These are phyloP conservation scores for Colletes latitarsis DNA, from an alignment of 1,140 invertebrate genomes.

Conservation along the genomic window DNA sequence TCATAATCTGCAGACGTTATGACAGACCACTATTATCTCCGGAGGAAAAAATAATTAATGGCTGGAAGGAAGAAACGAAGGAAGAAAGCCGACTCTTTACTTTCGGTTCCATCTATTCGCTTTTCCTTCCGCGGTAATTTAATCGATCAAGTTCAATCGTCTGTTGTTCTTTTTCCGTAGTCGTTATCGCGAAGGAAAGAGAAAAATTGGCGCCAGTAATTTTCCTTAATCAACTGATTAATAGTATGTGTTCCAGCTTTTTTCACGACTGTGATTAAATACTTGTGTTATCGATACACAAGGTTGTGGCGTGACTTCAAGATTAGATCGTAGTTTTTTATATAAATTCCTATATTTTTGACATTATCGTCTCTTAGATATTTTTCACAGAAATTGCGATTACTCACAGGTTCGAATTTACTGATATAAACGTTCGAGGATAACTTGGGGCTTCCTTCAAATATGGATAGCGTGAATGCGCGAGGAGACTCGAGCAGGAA, in stretches of 20 bases:
- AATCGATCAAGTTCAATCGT: constrained; percentile 24
- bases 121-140: background rate
- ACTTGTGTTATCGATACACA: background rate
- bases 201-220: constrained; percentile 1
- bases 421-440: constrained; percentile 13
- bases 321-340: background rate
- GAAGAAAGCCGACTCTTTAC: constrained; percentile 13
- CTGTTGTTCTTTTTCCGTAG: background rate
- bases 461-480: constrained; percentile 27
- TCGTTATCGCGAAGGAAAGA: constrained; percentile 2
- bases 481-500: constrained; percentile 33
- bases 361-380: no score
- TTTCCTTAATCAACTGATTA: background rate
- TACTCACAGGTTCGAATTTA: background rate
- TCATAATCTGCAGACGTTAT: constrained; percentile 35
- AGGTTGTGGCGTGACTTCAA: background rate
- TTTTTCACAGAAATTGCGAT: background rate
- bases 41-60: constrained; percentile 47
- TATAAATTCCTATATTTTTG: background rate
- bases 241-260: background rate
- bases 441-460: constrained; percentile 13
- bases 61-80: constrained; percentile 6
- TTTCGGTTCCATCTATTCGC: constrained; percentile 7
- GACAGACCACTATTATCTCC: constrained; percentile 13
- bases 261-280: background rate